These are phyloP conservation scores for Caenorhabditis panamensis DNA, from an alignment of 2,888 invertebrate genomes.

Conservation along the genomic window DNA sequence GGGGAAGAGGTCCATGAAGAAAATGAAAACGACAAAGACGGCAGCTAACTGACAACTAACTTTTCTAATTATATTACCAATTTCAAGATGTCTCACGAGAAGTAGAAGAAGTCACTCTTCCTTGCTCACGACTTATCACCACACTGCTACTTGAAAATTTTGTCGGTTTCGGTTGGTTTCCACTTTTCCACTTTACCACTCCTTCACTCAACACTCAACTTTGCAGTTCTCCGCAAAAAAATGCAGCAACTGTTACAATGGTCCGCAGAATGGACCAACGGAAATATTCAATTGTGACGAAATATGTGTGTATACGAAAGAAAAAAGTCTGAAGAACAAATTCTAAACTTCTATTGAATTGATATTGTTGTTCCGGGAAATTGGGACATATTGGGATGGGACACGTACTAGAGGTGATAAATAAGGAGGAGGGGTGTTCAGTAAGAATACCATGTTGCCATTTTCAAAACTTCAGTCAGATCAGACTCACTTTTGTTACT, in stretches of 20 bases:
- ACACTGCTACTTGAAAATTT: conserved; percentile 12
- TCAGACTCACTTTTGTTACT: no score
- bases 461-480: no score
- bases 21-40: conserved; percentile 54
- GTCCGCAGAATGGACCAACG: conserved; percentile 6
- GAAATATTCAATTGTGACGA: conserved; percentile 47
- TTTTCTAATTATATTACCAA: conserved; percentile 56
- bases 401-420: no score
- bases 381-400: background rate
- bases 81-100: conserved; percentile 38
- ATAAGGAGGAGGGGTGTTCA: background rate
- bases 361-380: background rate
- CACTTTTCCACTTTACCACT: background rate
- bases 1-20: conserved; percentile 25
- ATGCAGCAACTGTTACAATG: conserved; percentile 1
- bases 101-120: conserved; percentile 17
- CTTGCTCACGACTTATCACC: conserved; percentile 11
- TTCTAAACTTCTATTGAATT: conserved; percentile 2
- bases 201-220: background rate
- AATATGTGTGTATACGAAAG: conserved; percentile 5
- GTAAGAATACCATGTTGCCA: no score
- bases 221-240: conserved; percentile 1
- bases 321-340: conserved; percentile 1
- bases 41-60: background rate
- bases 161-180: conserved; percentile 1